Base-by-base conservation (phyloP, 2,113 vertebrate genomes). In the Semnornis frantzii region DNA sequence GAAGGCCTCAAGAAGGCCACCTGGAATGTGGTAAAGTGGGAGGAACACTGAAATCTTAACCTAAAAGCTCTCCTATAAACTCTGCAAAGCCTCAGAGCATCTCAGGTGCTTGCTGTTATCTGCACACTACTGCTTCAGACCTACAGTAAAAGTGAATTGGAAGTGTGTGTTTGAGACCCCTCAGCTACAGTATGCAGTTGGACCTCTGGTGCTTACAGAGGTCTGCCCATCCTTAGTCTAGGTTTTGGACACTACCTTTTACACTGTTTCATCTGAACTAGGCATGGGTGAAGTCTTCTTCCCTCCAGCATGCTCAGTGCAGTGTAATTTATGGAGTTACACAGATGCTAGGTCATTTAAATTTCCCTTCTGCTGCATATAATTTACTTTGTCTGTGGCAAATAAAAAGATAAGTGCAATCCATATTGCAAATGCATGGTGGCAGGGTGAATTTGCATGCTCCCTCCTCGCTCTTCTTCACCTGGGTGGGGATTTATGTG, bases 331-430 rank as follows among this genome's bases (percentile, higher is more conserved):
- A 96, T 94, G 73, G 93, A 83, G 79, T 88, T 77, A 59, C 89
- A 82, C 92, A 97, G 94, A 97, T 97, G 96, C 65, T 97, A 90
- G 92, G 95, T 94, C 94, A 95, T 97, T 97, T 93, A 92, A 89
- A 97, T 96, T 58, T 90, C 86, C 77, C 46, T 97, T 97, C 92
- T 96, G 94, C 95, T 96, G 80, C 89, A 95, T 92, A 96, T 97
- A 97, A 98, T 97, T 98, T 97, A 96, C 75, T 92, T 88, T 96
- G 96, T 95, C 95, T 95, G 92, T 88, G 77, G 93, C 86, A 97
- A 97, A 98, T 98, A 97, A 98, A 98, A 98, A 97, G 95, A 95
- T 97, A 97, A 97, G 98, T 98, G 95, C 95, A 97, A 98, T 96
- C 95, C 96, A 97, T 97, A 98, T 97, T 98, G 97, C 90, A 97